These are phyloP conservation scores for Gambelia wislizenii DNA, from an alignment of 2,797 vertebrate species.

Conservation along the genomic window DNA sequence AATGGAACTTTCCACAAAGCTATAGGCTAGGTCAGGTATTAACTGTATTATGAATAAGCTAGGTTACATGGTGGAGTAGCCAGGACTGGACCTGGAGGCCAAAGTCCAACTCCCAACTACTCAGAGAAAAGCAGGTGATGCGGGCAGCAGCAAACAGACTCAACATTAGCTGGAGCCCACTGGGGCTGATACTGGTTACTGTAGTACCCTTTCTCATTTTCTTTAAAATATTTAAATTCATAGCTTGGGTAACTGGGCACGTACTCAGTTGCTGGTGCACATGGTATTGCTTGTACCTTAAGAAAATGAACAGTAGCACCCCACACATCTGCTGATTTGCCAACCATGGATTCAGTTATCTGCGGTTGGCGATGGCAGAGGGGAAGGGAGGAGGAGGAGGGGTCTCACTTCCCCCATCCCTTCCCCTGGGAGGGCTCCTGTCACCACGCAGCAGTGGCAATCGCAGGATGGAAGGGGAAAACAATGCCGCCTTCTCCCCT, in stretches of 20 bases:
- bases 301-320: no score
- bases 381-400: no score
- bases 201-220: not conserved
- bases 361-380: no score
- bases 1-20: not conserved
- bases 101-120: not conserved
- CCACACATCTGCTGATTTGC: no score
- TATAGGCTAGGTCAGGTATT: not conserved
- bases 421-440: no score
- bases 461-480: no score
- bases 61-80: not conserved
- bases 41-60: not conserved
- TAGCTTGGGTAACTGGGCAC: not conserved
- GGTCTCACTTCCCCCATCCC: no score
- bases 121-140: not conserved
- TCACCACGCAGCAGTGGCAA: no score
- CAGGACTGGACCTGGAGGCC: not conserved
- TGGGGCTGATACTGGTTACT: not conserved
- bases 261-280: not conserved
- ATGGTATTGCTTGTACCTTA: not conserved
- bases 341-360: no score
- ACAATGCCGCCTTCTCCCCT: no score
- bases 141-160: not conserved
- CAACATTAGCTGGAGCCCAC: not conserved
- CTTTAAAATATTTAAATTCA: not conserved